Conservation (phyloP, 2,888 invertebrate species). For the Pseudoips prasinana region DNA sequence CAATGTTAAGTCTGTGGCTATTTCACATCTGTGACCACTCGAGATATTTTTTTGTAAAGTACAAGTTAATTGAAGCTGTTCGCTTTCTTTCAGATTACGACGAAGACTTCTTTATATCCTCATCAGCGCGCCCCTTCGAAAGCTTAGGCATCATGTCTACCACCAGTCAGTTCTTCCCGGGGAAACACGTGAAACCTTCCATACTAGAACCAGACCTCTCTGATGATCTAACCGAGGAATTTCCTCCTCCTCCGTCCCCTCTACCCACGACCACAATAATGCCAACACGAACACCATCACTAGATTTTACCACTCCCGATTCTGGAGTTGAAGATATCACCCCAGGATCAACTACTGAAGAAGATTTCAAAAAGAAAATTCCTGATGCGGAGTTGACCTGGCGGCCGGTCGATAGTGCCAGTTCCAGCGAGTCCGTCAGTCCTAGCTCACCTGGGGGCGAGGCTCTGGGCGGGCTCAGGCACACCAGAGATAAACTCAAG, state of each 20-base stretch:
- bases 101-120: slow-evolving; percentile 88
- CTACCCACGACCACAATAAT: slow-evolving; percentile 39
- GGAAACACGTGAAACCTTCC: slow-evolving; percentile 67
- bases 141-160: slow-evolving; percentile 76
- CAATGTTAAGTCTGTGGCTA: no score
- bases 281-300: slow-evolving; percentile 52
- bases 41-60: no score
- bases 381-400: slow-evolving; percentile 46
- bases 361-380: slow-evolving; percentile 56
- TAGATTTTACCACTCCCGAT: slow-evolving; percentile 82
- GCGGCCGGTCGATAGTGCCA: slow-evolving; percentile 61
- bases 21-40: no score
- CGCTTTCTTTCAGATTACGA: slow-evolving; percentile 72
- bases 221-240: slow-evolving; percentile 45
- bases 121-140: slow-evolving; percentile 88
- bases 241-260: slow-evolving; percentile 45
- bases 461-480: slow-evolving; percentile 85
- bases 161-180: slow-evolving; percentile 88
- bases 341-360: slow-evolving; percentile 68
- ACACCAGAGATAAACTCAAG: slow-evolving; percentile 87
- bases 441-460: slow-evolving; percentile 68
- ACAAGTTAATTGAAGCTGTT: no score
- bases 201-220: slow-evolving; percentile 45
- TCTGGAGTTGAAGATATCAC: slow-evolving; percentile 84
- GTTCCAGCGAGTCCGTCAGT: slow-evolving; percentile 71